Base-by-base conservation (phyloP, 2,888 invertebrate species). In the Leucophora obtusa region DNA sequence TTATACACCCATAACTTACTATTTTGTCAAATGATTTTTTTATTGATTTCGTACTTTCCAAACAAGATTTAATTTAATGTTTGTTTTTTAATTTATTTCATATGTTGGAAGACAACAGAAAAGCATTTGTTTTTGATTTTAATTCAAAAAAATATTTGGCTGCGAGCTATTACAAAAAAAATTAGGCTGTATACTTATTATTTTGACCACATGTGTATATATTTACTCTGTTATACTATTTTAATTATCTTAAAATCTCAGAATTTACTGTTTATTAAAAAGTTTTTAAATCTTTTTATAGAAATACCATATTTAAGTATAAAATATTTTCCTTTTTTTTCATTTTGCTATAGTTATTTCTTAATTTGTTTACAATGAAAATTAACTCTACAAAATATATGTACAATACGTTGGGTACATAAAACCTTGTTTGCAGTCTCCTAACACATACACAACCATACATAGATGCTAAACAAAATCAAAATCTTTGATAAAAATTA, bases 401-500 rank as follows among this genome's bases (percentile, higher is more conserved):
- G 43, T 43, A 24, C 2, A 43, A 63, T 51, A 5, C 15, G 51
- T 28, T n/a, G n/a, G n/a, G 17, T 6, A 53, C 38, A 1, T 24
- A 62, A 33, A 28, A n/a, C 17, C 17, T 18, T n/a, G 14, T 58
- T 18, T 21, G 33, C 24, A 58, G 11, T 24, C 28, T 24, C 14
- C 14, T 38, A 35, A 28, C 60, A 43, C 65, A 47, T 7, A 21
- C 50, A 56, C 9, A 53, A 28, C 38, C 43, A 47, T 47, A 72
- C 17, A 35, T 21, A 18, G 53, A 56, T 73, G 58, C 21, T 24
- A 71, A 60, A 66, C 51, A 77, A 66, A 77, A 77, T 77, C 59
- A 72, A 60, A 77, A 72, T 72, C 65, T 77, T 60, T 66, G 77
- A 72, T 77, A 72, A 77, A 60, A 77, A 60, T 66, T 60, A 71